A percentile compares a stretch with the other conserved stretches of the same genome.
phyloP scores from a whole-genome alignment of 2,797 vertebrate species.

The Rhinichthys osculus region DNA sequence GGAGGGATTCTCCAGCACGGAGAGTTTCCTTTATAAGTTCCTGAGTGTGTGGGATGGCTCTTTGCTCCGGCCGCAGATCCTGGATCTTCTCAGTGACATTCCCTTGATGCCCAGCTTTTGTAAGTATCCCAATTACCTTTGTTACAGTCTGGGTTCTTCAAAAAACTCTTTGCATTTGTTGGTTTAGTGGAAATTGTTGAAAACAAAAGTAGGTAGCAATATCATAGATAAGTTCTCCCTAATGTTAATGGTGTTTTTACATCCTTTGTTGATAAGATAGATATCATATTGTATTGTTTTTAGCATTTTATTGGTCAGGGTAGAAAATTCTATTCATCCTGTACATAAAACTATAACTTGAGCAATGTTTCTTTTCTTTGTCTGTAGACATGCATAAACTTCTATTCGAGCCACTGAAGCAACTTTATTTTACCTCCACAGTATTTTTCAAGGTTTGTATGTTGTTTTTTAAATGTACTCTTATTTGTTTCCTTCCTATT shows the following conservation, averaged over 20 bases:
- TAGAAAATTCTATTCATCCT: neutral
- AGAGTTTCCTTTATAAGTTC: constrained; percentile 90
- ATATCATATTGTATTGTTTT: neutral
- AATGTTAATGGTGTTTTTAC: neutral
- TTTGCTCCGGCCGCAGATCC: constrained; percentile 82
- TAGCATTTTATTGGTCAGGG: neutral
- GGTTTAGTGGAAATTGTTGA: neutral
- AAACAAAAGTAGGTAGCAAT: neutral
- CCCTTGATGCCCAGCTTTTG: constrained; percentile 83
- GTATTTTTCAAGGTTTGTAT: constrained; percentile 90
- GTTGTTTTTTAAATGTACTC: neutral
- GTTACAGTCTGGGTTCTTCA: neutral
- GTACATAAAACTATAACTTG: neutral
- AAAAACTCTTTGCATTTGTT: neutral
- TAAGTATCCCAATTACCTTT: constrained; percentile 70
- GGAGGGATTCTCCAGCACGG: constrained; percentile 90
- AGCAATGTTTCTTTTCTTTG: constrained; percentile 43
- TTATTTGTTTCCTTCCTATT: neutral
- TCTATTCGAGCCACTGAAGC: constrained; percentile 85
- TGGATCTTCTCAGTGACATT: constrained; percentile 88
- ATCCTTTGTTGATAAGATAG: neutral
- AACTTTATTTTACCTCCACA: constrained; percentile 91
- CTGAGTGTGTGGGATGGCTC: constrained; percentile 90
- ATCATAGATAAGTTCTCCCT: neutral
- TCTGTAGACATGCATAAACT: constrained; percentile 81